Percentiles rank a stretch among this genome's conserved stretches.
Evolutionary conservation across 2,888 invertebrate genomes (phyloP).

Genomic region (Andrena praecox): DNA sequence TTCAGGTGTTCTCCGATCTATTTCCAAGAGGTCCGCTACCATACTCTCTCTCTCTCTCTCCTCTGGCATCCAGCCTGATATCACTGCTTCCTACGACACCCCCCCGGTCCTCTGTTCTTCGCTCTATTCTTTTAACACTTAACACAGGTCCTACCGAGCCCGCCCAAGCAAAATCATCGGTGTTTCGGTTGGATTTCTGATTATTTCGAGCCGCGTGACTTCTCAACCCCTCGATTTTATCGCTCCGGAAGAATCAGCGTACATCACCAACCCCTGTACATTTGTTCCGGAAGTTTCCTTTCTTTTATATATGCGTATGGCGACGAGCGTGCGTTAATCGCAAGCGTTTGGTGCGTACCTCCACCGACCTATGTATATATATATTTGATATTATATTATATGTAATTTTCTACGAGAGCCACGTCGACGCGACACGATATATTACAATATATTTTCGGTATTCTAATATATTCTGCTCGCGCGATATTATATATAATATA

Average conservation of each 20-base stretch:
- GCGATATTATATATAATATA: slow-evolving; percentile 58
- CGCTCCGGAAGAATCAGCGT: slow-evolving; percentile 6
- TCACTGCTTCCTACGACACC: background rate
- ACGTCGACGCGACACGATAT: slow-evolving; percentile 34
- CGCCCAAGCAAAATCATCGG: too few species aligned
- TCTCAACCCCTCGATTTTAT: slow-evolving; percentile 1
- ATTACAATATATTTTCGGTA: slow-evolving; percentile 29
- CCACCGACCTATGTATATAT: slow-evolving; percentile 21
- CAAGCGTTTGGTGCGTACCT: slow-evolving; percentile 19
- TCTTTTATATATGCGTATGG: slow-evolving; percentile 49
- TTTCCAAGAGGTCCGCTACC: too few species aligned
- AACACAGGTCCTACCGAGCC: background rate
- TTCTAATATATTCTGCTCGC: slow-evolving; percentile 43
- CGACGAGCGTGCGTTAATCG: slow-evolving; percentile 8
- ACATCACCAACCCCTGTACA: slow-evolving; percentile 25
- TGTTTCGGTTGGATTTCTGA: too few species aligned
- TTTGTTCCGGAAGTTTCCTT: slow-evolving; percentile 27
- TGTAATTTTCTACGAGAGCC: slow-evolving; percentile 49
- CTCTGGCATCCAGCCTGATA: background rate
- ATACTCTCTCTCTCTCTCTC: too few species aligned
- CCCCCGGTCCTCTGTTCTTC: too few species aligned
- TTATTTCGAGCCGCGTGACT: background rate
- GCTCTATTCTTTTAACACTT: background rate
- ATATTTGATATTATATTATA: slow-evolving; percentile 57
- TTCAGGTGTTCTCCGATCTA: background rate